phyloP scores from a whole-genome alignment of 1,140 invertebrate genomes.

The Orchesella cincta region DNA sequence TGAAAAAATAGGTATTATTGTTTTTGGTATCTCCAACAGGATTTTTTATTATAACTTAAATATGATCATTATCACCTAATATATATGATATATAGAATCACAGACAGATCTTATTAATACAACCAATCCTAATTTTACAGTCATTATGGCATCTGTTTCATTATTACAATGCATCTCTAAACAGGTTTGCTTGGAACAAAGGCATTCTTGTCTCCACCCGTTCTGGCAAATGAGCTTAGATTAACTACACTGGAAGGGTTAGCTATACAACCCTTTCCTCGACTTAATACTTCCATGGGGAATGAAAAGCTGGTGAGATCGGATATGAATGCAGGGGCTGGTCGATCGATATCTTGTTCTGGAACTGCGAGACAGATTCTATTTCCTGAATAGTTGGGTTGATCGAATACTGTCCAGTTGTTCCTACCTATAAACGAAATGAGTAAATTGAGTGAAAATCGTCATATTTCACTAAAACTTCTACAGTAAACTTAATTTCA shows the following conservation, averaged over 20 bases:
- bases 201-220: too few relatives aligned
- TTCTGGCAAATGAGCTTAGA: neutral
- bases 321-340: conserved; percentile 34
- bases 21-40: too few relatives aligned
- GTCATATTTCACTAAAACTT: too few relatives aligned
- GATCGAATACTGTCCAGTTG: conserved; percentile 47
- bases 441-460: too few relatives aligned
- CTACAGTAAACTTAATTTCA: too few relatives aligned
- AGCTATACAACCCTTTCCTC: conserved; percentile 41
- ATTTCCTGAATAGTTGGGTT: conserved; percentile 37
- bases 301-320: conserved; percentile 20
- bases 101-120: neutral
- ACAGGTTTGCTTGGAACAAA: neutral
- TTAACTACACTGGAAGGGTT: neutral
- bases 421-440: too few relatives aligned
- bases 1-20: too few relatives aligned
- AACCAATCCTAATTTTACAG: too few relatives aligned
- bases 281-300: conserved; percentile 41
- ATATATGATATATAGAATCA: neutral
- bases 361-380: conserved; percentile 37
- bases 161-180: neutral
- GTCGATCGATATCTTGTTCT: neutral
- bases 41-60: too few relatives aligned
- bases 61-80: neutral
- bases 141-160: too few relatives aligned